These are phyloP conservation scores for Phalera bucephala DNA, from an alignment of 2,888 invertebrate species.

Conservation along the genomic window DNA sequence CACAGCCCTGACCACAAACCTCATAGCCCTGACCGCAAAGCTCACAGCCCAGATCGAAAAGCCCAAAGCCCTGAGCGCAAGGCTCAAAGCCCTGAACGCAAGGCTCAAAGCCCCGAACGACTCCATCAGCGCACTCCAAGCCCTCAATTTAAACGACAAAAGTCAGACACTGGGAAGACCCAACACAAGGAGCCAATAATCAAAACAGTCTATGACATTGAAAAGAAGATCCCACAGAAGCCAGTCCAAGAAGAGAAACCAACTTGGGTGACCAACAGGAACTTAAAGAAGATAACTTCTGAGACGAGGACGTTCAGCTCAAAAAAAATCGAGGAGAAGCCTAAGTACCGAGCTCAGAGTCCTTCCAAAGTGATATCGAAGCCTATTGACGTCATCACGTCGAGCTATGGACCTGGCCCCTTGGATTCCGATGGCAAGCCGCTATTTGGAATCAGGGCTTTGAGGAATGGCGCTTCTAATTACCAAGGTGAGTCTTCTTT, in stretches of 20 bases:
- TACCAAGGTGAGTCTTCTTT: conserved; percentile 82
- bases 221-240: conserved; percentile 58
- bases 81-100: conserved; percentile 9
- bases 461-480: conserved; percentile 84
- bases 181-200: conserved; percentile 45
- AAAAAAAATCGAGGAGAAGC: conserved; percentile 70
- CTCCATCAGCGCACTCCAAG: conserved; percentile 55
- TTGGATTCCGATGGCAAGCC: conserved; percentile 91
- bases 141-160: conserved; percentile 55
- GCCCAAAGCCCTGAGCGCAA: conserved; percentile 32
- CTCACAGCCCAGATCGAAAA: conserved; percentile 27
- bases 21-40: conserved; percentile 29
- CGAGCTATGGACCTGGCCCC: conserved; percentile 92
- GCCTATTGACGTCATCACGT: conserved; percentile 87
- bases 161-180: conserved; percentile 47
- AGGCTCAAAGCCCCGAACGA: conserved; percentile 32
- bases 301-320: conserved; percentile 63
- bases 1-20: conserved; percentile 26
- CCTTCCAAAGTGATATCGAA: conserved; percentile 66
- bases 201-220: conserved; percentile 56
- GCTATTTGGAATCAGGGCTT: conserved; percentile 90
- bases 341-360: conserved; percentile 63
- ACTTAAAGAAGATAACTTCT: conserved; percentile 79
- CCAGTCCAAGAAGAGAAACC: conserved; percentile 80
- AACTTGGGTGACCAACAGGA: conserved; percentile 84